Conservation (phyloP, 2,797 vertebrate species). For the Myoxocephalus aenaeus region DNA sequence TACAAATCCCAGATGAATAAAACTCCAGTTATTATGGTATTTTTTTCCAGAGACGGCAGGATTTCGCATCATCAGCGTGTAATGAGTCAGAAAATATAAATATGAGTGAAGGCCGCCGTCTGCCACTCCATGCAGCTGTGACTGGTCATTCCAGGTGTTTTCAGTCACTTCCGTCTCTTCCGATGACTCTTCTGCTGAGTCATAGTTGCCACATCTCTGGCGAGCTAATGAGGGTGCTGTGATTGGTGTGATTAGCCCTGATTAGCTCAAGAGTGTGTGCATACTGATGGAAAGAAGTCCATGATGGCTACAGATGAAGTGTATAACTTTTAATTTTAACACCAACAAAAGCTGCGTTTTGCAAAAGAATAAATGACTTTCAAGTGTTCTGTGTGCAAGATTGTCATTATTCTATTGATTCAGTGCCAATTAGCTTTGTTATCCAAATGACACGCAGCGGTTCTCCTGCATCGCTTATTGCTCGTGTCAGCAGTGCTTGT, state of each 20-base stretch:
- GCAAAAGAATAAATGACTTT: constrained; percentile 48
- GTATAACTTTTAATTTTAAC: constrained; percentile 49
- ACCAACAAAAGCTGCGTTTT: constrained; percentile 44
- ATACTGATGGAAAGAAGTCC: constrained; percentile 42
- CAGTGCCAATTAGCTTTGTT: constrained; percentile 60
- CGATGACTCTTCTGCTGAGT: constrained; percentile 54
- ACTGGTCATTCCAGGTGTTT: constrained; percentile 53
- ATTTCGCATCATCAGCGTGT: neutral
- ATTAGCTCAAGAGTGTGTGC: constrained; percentile 46
- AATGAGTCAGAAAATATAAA: constrained; percentile 18
- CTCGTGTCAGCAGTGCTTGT: constrained; percentile 48
- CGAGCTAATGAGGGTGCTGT: constrained; percentile 41
- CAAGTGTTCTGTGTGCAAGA: constrained; percentile 44
- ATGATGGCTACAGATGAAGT: constrained; percentile 49
- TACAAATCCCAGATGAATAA: constrained; percentile 57
- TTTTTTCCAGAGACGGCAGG: constrained; percentile 19
- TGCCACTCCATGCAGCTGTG: constrained; percentile 11
- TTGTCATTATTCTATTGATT: constrained; percentile 63
- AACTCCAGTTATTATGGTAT: constrained; percentile 11
- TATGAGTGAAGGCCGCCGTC: neutral
- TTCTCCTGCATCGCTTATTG: constrained; percentile 40
- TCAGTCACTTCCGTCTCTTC: constrained; percentile 26
- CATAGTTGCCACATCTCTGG: constrained; percentile 25
- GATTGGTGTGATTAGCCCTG: constrained; percentile 60
- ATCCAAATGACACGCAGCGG: constrained; percentile 41